Conservation (phyloP, 1,140 invertebrate species). For the Drosophila saltans region DNA sequence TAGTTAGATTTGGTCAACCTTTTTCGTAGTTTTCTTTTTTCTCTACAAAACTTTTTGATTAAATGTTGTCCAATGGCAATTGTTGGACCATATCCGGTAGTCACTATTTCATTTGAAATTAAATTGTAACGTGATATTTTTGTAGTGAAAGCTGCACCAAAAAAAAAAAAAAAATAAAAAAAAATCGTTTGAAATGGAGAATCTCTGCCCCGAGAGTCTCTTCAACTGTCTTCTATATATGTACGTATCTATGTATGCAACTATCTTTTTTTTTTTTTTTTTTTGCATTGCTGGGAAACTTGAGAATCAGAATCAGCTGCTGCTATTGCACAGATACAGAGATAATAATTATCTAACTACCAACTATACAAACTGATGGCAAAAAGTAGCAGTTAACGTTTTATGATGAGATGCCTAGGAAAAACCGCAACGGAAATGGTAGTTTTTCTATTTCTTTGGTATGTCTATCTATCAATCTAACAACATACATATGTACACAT, state of each 20-base stretch:
- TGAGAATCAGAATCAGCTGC: conserved; percentile 18
- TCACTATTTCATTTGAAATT: background rate
- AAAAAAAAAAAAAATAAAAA: background rate
- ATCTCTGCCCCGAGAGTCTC: background rate
- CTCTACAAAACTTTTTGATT: background rate
- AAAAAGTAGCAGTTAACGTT: conserved; percentile 28
- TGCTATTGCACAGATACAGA: conserved; percentile 3
- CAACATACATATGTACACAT: conserved; percentile 17
- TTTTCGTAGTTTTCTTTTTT: background rate
- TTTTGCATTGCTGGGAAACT: background rate
- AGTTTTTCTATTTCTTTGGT: conserved; percentile 29
- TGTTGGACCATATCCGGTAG: conserved; percentile 4
- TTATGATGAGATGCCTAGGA: conserved; percentile 20
- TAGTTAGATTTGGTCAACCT: background rate
- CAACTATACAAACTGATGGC: conserved; percentile 22
- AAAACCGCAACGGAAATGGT: conserved; percentile 55
- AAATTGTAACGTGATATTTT: background rate
- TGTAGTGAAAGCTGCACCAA: conserved; percentile 3
- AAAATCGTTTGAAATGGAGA: background rate
- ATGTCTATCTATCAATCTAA: conserved; percentile 31
- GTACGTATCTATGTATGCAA: background rate
- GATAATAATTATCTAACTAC: conserved; percentile 62
- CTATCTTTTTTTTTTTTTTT: background rate
- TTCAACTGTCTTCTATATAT: background rate
- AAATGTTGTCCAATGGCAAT: background rate